Conservation (phyloP, 2,888 invertebrate genomes). For the Orchestes rusci region DNA sequence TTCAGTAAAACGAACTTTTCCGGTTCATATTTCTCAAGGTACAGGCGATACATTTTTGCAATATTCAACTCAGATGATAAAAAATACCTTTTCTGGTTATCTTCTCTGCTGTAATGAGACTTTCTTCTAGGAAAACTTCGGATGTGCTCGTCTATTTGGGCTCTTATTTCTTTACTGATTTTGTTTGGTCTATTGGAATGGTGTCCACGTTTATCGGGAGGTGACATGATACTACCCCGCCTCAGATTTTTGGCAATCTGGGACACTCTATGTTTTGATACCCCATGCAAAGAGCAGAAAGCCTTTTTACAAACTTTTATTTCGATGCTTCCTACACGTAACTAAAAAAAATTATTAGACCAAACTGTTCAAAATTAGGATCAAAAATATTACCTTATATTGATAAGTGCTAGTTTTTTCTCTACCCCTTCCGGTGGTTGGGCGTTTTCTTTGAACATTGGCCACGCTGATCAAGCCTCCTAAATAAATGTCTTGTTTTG, state of each 20-base stretch:
- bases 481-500: slow-evolving; percentile 12
- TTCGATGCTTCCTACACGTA: neutral
- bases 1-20: neutral
- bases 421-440: slow-evolving; percentile 6
- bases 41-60: slow-evolving; percentile 8
- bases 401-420: slow-evolving; percentile 1
- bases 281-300: slow-evolving; percentile 9
- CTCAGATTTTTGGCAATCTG: slow-evolving; percentile 7
- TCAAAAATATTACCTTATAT: neutral
- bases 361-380: neutral
- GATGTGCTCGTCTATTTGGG: slow-evolving; percentile 8
- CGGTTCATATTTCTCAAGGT: slow-evolving; percentile 14
- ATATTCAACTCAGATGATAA: slow-evolving; percentile 11
- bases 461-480: slow-evolving; percentile 11
- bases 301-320: slow-evolving; percentile 11
- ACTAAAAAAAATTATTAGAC: neutral
- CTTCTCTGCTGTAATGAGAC: slow-evolving; percentile 12
- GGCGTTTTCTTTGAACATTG: slow-evolving; percentile 3
- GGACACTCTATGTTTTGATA: slow-evolving; percentile 10
- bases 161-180: slow-evolving; percentile 7
- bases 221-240: slow-evolving; percentile 3
- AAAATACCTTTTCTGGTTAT: slow-evolving; percentile 5
- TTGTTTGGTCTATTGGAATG: slow-evolving; percentile 12
- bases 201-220: slow-evolving; percentile 4
- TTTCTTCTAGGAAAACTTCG: slow-evolving; percentile 13